These are phyloP conservation scores for Coreoperca whiteheadi DNA, from an alignment of 2,113 vertebrate genomes.

Conservation along the genomic window DNA sequence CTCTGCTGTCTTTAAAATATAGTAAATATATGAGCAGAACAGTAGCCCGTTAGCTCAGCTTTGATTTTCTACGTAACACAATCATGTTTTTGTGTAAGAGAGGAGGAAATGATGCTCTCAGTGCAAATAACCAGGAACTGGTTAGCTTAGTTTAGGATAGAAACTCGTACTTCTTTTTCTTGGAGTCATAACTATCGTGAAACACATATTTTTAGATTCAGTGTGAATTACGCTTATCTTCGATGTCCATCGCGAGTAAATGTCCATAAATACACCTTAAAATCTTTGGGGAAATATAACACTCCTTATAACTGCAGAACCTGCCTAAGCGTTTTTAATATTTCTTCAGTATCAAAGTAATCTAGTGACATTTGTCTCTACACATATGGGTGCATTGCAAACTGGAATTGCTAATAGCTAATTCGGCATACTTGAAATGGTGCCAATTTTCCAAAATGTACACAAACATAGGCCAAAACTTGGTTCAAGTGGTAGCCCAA, in stretches of 20 bases:
- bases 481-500: neutral
- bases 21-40: too few species aligned
- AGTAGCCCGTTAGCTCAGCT: too few species aligned
- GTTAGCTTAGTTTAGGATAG: too few species aligned
- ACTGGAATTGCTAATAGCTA: rapidly evolving
- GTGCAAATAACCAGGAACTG: too few species aligned
- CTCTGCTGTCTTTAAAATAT: too few species aligned
- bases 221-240: neutral
- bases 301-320: neutral
- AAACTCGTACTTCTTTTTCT: neutral
- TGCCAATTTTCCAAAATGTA: neutral
- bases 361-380: neutral
- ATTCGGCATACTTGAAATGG: neutral
- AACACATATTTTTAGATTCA: neutral
- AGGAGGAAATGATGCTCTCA: too few species aligned
- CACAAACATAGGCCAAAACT: neutral
- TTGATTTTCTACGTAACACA: too few species aligned
- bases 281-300: neutral
- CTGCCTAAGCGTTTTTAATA: neutral
- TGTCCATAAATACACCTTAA: neutral
- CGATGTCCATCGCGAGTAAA: neutral
- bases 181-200: neutral
- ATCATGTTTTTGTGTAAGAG: too few species aligned
- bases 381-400: neutral
- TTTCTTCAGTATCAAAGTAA: neutral